Percentiles rank a stretch among this genome's conserved stretches.
Evolutionary conservation across 2,113 vertebrate genomes (phyloP).

Genomic region (Irena cyanogastra): DNA sequence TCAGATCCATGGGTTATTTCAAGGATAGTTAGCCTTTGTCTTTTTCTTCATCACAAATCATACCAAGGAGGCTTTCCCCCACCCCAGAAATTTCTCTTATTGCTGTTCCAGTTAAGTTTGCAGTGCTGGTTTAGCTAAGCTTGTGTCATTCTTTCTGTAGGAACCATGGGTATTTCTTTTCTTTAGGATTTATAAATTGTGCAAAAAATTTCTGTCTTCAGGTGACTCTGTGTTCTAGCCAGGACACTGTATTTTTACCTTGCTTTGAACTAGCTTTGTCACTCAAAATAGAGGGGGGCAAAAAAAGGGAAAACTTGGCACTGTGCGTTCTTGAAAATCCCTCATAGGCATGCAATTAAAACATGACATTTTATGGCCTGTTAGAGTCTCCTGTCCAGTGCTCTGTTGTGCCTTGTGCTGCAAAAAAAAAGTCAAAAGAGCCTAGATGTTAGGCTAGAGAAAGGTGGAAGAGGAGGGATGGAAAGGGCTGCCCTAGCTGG

Average conservation of each 20-base stretch:
- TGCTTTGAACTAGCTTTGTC: not conserved
- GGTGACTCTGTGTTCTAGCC: not conserved
- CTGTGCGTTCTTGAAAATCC: not conserved
- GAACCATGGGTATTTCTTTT: not conserved
- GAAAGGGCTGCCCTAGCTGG: not conserved
- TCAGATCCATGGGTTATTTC: not conserved
- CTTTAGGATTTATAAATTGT: not conserved
- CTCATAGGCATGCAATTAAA: not conserved
- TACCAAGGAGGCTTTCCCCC: not conserved
- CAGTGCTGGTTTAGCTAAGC: not conserved
- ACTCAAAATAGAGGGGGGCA: not conserved
- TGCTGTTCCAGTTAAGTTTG: not conserved
- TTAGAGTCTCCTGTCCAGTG: not conserved
- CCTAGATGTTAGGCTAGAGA: not conserved
- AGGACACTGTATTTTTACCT: not conserved
- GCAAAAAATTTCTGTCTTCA: not conserved
- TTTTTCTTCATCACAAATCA: not conserved
- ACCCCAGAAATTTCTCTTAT: not conserved
- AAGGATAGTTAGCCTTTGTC: not conserved
- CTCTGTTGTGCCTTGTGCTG: not conserved
- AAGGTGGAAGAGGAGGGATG: not conserved
- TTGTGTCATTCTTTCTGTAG: not conserved
- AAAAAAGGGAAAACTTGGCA: not conserved
- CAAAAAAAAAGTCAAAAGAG: not conserved
- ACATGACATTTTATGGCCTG: not conserved